Percentiles rank a stretch among this genome's conserved stretches.
These are phyloP conservation scores for Rugalucina vietnamica DNA, from an alignment of 2,888 invertebrate species.

Conservation along the genomic window DNA sequence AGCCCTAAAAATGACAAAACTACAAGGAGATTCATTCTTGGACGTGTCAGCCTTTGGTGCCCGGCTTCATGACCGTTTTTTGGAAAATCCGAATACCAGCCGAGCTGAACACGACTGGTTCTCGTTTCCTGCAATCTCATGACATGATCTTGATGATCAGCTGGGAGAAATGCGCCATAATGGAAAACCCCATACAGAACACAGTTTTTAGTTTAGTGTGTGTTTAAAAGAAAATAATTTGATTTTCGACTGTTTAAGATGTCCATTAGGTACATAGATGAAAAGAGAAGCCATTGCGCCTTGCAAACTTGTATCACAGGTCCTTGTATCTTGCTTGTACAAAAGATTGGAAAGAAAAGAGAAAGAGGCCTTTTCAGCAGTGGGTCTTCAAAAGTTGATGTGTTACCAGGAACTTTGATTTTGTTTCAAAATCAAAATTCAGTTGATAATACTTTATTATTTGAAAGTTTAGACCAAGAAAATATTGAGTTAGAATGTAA, in stretches of 20 bases:
- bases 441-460: slow-evolving; percentile 37
- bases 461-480: slow-evolving; percentile 66
- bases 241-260: background rate
- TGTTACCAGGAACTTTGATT: slow-evolving; percentile 75
- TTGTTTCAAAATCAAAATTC: slow-evolving; percentile 37
- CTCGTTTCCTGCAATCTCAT: background rate
- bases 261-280: background rate
- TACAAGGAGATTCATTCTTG: background rate
- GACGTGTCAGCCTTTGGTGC: background rate
- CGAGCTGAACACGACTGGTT: too few relatives aligned
- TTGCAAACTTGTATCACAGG: too few relatives aligned
- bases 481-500: slow-evolving; percentile 70
- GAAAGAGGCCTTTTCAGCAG: slow-evolving; percentile 62
- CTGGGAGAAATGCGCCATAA: background rate
- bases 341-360: slow-evolving; percentile 73
- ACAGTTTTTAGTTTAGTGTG: background rate
- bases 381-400: slow-evolving; percentile 68
- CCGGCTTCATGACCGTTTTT: background rate
- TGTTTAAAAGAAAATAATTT: background rate
- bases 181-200: background rate
- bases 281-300: slow-evolving; percentile 56
- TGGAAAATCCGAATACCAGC: background rate
- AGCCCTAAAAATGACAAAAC: background rate
- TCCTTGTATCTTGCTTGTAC: slow-evolving; percentile 68
- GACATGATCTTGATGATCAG: background rate